Conservation (phyloP, 2,113 vertebrate species). For the Alethe diademata region DNA sequence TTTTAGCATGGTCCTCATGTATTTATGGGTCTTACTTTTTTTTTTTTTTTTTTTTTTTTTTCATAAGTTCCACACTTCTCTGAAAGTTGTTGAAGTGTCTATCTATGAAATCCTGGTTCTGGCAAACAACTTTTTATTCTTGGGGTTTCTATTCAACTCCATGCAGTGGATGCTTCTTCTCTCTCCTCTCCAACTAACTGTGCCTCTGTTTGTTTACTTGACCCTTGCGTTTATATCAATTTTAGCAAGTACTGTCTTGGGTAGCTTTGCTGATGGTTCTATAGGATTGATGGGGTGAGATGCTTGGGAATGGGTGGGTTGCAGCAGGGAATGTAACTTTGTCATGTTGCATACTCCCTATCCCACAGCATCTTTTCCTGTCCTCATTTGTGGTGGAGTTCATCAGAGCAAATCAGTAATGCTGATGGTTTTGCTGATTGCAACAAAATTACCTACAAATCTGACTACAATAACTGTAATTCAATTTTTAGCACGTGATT, state of each 20-base stretch:
- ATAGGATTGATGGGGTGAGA: neutral
- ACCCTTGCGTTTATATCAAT: neutral
- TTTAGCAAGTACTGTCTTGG: neutral
- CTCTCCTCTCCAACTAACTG: neutral
- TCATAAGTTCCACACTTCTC: neutral
- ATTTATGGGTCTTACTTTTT: neutral
- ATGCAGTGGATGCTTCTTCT: neutral
- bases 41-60: neutral
- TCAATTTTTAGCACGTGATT: rapidly evolving
- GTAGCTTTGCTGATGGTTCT: neutral
- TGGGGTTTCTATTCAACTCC: neutral
- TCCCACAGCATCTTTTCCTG: neutral
- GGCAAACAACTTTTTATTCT: neutral
- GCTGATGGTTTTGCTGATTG: neutral
- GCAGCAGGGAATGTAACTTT: neutral
- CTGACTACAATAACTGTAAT: neutral
- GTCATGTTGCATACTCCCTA: neutral
- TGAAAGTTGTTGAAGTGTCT: neutral
- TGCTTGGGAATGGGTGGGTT: neutral
- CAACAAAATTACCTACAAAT: neutral
- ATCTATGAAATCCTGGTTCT: neutral
- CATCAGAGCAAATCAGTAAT: neutral
- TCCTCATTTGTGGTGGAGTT: neutral
- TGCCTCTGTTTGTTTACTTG: neutral
- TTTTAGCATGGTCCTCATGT: neutral